Percentiles rank a stretch among this genome's conserved stretches.
These are phyloP conservation scores for rabbit (Oryctolagus cuniculus) DNA, from an alignment of 2,113 vertebrate genomes.

Conservation along the genomic window DNA sequence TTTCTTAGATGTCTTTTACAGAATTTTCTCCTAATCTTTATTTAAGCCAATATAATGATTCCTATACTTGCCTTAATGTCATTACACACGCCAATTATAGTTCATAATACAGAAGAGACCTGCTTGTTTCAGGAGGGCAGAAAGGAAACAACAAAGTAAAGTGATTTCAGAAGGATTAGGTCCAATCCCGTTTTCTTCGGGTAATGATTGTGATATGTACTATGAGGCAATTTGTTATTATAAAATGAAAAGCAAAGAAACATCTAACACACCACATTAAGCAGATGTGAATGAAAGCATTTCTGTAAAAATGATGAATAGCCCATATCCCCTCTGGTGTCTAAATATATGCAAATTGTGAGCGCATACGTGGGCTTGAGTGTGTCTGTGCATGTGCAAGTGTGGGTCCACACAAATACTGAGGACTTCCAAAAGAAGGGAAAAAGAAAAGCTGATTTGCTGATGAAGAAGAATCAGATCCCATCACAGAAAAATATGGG, in stretches of 20 bases:
- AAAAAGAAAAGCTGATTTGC: background rate
- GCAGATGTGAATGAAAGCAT: background rate
- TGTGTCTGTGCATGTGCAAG: background rate
- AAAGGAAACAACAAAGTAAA: background rate
- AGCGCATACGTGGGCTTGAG: background rate
- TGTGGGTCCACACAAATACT: accelerated
- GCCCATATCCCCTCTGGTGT: background rate
- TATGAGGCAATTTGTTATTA: background rate
- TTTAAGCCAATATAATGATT: background rate
- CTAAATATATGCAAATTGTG: background rate
- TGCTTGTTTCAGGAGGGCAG: background rate
- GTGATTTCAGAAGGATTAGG: background rate
- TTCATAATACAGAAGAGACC: background rate
- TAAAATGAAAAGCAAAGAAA: conserved; percentile 46
- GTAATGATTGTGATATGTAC: background rate
- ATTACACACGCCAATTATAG: background rate
- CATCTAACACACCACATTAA: background rate
- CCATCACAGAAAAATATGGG: background rate
- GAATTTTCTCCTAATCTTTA: conserved; percentile 1
- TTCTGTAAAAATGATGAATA: background rate
- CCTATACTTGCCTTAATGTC: background rate
- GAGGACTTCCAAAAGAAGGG: background rate
- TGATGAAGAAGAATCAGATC: background rate
- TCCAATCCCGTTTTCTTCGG: background rate
- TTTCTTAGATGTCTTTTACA: background rate